phyloP scores from a whole-genome alignment of 2,113 vertebrate genomes.

The Apistogramma diplotaenia region DNA sequence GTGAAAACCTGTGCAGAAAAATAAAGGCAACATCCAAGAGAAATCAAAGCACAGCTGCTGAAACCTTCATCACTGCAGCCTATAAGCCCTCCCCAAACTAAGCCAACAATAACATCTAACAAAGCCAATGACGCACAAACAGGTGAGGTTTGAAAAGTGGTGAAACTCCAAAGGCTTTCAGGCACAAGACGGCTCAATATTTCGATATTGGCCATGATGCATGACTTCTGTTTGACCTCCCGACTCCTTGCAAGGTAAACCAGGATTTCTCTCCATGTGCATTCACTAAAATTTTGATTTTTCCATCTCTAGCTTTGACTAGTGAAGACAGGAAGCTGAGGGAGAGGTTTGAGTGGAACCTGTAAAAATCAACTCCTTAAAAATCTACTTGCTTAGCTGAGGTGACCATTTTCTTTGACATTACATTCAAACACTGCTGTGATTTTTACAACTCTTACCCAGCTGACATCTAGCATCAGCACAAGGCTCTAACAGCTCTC shows the following conservation, averaged over 20 bases:
- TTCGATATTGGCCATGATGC: not conserved
- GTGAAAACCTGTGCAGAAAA: not conserved
- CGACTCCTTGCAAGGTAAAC: not conserved
- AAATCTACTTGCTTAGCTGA: not conserved
- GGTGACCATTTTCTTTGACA: not conserved
- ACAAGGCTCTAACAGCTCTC: not conserved
- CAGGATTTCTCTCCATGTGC: not conserved
- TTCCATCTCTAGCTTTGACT: not conserved
- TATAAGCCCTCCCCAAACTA: conserved; percentile 17
- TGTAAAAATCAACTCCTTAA: not conserved
- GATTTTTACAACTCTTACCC: not conserved
- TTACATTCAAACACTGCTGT: conserved; percentile 18
- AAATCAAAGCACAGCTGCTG: conserved; percentile 11
- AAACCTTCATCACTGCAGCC: not conserved
- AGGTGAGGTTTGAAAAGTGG: conserved; percentile 14
- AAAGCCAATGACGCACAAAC: not conserved
- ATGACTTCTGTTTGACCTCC: not conserved
- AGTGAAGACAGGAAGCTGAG: conserved; percentile 12
- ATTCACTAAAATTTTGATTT: not conserved
- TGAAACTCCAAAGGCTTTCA: conserved; percentile 34
- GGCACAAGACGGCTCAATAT: conserved; percentile 31
- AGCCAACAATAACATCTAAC: conserved; percentile 26
- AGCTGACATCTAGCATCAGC: not conserved
- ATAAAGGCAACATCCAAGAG: conserved; percentile 18
- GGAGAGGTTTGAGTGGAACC: not conserved